phyloP scores from a whole-genome alignment of 1,140 invertebrate genomes.

The Lysiphlebus fabarum region DNA sequence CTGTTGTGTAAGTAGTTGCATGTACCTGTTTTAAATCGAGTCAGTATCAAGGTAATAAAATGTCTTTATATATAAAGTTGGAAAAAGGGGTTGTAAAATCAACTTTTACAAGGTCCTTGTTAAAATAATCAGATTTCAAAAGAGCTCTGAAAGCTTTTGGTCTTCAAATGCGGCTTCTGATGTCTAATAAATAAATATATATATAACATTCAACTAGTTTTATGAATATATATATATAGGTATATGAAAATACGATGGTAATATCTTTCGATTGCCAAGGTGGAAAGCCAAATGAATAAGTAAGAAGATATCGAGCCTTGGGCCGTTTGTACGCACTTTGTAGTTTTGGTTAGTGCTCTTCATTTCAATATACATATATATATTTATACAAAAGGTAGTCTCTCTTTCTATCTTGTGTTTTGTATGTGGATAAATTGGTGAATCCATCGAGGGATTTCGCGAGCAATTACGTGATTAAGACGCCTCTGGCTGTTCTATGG shows the following conservation, averaged over 20 bases:
- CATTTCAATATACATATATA: slow-evolving; percentile 16
- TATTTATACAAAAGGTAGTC: slow-evolving; percentile 6
- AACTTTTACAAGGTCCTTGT: too few relatives aligned
- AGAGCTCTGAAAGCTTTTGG: slow-evolving; percentile 35
- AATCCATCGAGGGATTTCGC: slow-evolving; percentile 44
- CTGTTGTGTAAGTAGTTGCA: too few relatives aligned
- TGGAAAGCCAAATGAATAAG: slow-evolving; percentile 50
- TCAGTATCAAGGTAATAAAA: too few relatives aligned
- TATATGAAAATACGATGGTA: too few relatives aligned
- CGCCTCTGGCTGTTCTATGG: slow-evolving; percentile 48
- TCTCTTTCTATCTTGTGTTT: too few relatives aligned
- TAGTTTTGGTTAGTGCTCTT: slow-evolving; percentile 29
- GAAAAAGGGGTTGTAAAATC: too few relatives aligned
- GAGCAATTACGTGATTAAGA: slow-evolving; percentile 57
- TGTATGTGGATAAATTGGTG: slow-evolving; percentile 15
- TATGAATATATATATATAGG: too few relatives aligned
- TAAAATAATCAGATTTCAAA: slow-evolving; percentile 37
- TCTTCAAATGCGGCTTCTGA: slow-evolving; percentile 11
- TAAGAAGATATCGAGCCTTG: slow-evolving; percentile 53
- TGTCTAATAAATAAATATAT: slow-evolving; percentile 24
- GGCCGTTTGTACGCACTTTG: slow-evolving; percentile 51
- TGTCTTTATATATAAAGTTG: too few relatives aligned
- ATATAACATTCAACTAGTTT: too few relatives aligned
- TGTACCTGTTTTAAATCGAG: too few relatives aligned
- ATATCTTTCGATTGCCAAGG: slow-evolving; percentile 48